Conservation (phyloP, 2,797 vertebrate genomes). For the Silurus aristotelis region DNA sequence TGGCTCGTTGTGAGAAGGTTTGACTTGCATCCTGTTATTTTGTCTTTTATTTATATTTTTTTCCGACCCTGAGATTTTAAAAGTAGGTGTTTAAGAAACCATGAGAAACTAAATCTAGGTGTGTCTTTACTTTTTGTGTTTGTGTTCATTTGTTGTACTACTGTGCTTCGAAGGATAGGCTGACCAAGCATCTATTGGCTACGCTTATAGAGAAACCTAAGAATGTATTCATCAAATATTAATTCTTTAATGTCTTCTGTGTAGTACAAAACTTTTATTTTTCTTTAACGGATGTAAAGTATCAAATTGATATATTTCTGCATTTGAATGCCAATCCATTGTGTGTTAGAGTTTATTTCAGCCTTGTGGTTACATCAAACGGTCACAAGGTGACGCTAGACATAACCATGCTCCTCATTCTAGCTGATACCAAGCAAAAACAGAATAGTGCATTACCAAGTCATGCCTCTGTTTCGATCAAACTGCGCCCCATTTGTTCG, state of each 20-base stretch:
- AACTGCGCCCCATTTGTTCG: neutral
- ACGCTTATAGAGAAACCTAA: neutral
- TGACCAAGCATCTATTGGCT: neutral
- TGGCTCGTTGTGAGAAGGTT: too few species aligned
- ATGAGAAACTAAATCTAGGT: neutral
- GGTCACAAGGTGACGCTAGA: too few species aligned
- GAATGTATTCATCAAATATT: neutral
- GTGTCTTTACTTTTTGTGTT: neutral
- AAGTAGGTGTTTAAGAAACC: too few species aligned
- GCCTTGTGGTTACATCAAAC: neutral
- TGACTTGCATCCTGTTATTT: too few species aligned
- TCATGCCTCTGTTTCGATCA: neutral
- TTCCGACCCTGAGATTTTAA: too few species aligned
- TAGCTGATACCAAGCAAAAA: too few species aligned
- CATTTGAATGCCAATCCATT: neutral
- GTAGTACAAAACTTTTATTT: neutral
- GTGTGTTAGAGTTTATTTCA: neutral
- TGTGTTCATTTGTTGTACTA: neutral
- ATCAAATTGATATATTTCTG: neutral
- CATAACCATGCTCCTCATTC: too few species aligned
- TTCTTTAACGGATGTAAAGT: neutral
- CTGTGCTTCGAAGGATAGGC: neutral
- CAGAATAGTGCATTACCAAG: neutral
- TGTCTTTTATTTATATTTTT: too few species aligned
- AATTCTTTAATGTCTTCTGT: neutral